Base-by-base conservation (phyloP, 2,797 vertebrate species). In the Oryzias sinensis region DNA sequence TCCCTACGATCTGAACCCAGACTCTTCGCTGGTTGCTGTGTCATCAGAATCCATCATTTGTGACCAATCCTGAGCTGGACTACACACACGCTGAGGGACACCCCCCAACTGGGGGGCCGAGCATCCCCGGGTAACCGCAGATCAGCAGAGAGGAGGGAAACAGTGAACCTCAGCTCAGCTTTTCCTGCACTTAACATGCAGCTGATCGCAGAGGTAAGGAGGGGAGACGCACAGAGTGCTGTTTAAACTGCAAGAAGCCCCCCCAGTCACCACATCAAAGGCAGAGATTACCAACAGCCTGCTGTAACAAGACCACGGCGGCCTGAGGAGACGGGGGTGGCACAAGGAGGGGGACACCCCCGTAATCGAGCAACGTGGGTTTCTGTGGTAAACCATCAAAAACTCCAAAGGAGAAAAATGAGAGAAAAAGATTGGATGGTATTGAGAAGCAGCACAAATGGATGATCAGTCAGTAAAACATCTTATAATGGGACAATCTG, bases 311-410 rank as follows among this genome's bases (percentile, higher is more conserved):
- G 84, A 86, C 77, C 80, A 68, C 71, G 37, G 69, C 55, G 80
- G 74, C 65, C 77, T 77, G 72, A 86, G 85, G 81, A 78, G 37
- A 53, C 79, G 69, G 75, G 76, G 69, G 81, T 46, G 62, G 67
- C 74, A 73, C 53, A 73, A 52, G 62, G 56, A 41, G 75, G 51
- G 71, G 67, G 86, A 81, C 76, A 76, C 78, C 81, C 83, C 54
- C 70, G 82, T 86, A 82, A 81, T 89, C 84, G 81, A 88, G 82
- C 72, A 89, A 88, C 83, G 77, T 85, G 65, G 71, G 60, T 83
- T 86, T 84, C 66, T 88, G 59, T 59, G 66, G 29, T 8, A 2
- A 2, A 33, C 29, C 29, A 33, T 3, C 2, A 33, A 8, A 9
- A 33, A 9, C 8, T 2, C 8, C 29, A 33, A 0, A 33, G 33